These are phyloP conservation scores for Phrynocephalus vlangalii DNA, from an alignment of 2,797 vertebrate genomes.

Conservation along the genomic window DNA sequence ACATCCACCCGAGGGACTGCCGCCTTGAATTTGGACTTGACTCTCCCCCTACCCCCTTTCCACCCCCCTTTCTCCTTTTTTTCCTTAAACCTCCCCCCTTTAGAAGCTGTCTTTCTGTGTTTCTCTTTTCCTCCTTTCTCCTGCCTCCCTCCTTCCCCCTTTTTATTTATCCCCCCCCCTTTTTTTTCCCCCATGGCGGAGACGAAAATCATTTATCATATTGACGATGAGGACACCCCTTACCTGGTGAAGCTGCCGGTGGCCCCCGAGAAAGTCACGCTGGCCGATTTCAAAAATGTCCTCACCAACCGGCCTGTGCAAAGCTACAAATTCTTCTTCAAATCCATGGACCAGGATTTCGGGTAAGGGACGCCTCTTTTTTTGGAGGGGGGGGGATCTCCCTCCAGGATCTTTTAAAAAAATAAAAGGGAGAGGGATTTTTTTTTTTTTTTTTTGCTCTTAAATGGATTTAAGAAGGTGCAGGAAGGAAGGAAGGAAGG, in stretches of 20 bases:
- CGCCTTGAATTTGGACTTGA: conserved; percentile 23
- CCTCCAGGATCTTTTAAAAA: no score
- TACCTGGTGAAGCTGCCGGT: conserved; percentile 96
- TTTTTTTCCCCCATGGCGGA: conserved; percentile 90
- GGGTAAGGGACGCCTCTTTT: conserved; percentile 82
- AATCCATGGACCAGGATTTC: conserved; percentile 99
- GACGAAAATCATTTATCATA: conserved; percentile 99
- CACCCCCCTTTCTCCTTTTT: conserved; percentile 7
- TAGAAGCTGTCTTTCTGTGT: conserved; percentile 64
- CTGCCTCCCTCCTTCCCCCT: background rate
- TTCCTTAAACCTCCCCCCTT: background rate
- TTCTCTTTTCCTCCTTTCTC: conserved; percentile 60
- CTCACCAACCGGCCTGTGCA: conserved; percentile 94
- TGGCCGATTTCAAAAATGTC: conserved; percentile 98
- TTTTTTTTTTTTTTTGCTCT: no score
- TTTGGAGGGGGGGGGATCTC: background rate
- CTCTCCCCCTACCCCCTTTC: background rate
- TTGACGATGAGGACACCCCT: conserved; percentile 98
- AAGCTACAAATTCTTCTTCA: conserved; percentile 99
- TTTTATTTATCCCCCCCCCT: background rate
- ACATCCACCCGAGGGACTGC: conserved; percentile 18
- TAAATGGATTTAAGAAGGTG: no score
- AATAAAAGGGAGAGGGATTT: no score
- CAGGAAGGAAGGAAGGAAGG: no score
- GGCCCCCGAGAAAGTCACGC: conserved; percentile 93